Evolutionary conservation across 1,140 invertebrate genomes (phyloP).

Genomic region (Drosophila parvula): DNA sequence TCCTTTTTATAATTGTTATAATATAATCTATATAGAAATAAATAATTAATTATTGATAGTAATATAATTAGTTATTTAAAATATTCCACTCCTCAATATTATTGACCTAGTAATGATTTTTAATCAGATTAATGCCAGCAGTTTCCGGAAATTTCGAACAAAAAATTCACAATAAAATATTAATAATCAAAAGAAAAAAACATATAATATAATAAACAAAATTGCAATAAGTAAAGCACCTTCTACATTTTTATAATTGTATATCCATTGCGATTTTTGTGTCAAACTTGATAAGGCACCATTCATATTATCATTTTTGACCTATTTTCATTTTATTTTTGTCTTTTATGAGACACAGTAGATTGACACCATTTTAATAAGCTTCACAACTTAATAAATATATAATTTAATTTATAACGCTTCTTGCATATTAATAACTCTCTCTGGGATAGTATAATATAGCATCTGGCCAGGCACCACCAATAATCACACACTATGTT

Average conservation of each 20-base stretch:
- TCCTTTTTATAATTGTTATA: not conserved
- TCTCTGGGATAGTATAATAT: not conserved
- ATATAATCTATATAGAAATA: not conserved
- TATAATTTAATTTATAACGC: not conserved
- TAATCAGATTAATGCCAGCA: not conserved
- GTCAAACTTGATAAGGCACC: not conserved
- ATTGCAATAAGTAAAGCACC: not conserved
- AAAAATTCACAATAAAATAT: not conserved
- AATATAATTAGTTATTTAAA: not conserved
- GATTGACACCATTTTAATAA: not conserved
- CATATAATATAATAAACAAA: not conserved
- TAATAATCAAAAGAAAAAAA: no score
- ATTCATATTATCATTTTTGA: not conserved
- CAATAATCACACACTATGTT: not conserved
- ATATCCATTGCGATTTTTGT: not conserved
- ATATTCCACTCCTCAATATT: not conserved
- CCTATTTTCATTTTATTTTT: not conserved
- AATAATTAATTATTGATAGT: not conserved
- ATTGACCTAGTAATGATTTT: not conserved
- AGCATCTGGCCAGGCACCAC: not conserved
- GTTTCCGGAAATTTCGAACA: rapidly evolving
- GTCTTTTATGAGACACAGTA: not conserved
- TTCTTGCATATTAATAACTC: not conserved
- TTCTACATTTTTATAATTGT: not conserved
- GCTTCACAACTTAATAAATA: not conserved